phyloP scores from a whole-genome alignment of 2,113 vertebrate genomes.

The Ochotona princeps region DNA sequence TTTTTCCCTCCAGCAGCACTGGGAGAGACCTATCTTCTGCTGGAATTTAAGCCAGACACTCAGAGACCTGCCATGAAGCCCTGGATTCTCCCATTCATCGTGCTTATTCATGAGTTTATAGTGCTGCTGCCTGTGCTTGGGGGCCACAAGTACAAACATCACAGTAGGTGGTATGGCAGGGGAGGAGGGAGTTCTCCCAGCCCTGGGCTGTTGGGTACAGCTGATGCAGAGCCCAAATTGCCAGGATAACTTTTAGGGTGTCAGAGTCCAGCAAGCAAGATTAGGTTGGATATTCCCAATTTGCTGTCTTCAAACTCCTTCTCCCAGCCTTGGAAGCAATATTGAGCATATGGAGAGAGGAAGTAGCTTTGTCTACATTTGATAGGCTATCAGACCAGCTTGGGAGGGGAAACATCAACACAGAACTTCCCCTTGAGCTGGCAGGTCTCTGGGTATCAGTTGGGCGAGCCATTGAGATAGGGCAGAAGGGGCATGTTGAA shows the following conservation, averaged over 20 bases:
- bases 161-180: neutral
- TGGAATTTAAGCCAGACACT: neutral
- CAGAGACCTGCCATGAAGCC: neutral
- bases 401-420: neutral
- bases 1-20: neutral
- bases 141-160: fast-evolving
- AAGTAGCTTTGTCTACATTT: neutral
- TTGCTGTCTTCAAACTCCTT: neutral
- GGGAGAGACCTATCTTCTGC: neutral
- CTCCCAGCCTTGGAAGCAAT: neutral
- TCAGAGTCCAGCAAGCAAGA: neutral
- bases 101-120: neutral
- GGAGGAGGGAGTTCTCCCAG: neutral
- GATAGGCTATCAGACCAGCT: neutral
- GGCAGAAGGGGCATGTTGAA: neutral
- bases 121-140: constrained; percentile 24
- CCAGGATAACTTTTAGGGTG: neutral
- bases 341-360: neutral
- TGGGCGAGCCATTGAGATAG: neutral
- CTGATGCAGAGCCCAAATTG: neutral
- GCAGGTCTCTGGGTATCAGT: neutral
- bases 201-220: neutral
- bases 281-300: neutral
- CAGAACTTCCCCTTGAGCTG: neutral
- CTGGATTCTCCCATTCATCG: neutral